These are phyloP conservation scores for Heteromormyrus szaboi DNA, from an alignment of 2,797 vertebrate species.

Conservation along the genomic window DNA sequence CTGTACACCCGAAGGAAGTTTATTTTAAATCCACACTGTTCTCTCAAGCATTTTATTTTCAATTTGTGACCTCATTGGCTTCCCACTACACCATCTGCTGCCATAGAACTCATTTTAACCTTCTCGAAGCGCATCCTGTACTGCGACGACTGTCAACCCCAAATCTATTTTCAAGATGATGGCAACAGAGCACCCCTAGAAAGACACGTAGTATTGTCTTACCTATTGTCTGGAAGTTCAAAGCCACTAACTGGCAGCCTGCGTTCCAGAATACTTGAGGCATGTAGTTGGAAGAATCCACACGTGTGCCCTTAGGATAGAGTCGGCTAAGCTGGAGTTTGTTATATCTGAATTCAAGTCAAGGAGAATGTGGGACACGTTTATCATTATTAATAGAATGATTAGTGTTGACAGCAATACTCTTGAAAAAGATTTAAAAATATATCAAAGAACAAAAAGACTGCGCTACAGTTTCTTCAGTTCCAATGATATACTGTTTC, in stretches of 20 bases:
- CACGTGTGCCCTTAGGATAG: constrained; percentile 80
- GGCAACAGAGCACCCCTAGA: not conserved
- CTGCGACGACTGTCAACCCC: not conserved
- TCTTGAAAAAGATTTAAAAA: not conserved
- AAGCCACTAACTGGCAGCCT: constrained; percentile 80
- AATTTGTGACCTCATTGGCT: not conserved
- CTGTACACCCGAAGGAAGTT: not conserved
- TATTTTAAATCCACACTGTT: not conserved
- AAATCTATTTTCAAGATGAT: not conserved
- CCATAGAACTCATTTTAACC: not conserved
- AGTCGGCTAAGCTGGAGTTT: constrained; percentile 82
- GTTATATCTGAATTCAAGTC: constrained; percentile 71
- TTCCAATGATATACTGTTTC: not conserved
- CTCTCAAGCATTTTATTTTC: not conserved
- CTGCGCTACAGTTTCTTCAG: not conserved
- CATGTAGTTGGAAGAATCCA: constrained; percentile 87
- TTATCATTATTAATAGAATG: not conserved
- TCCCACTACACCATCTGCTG: not conserved
- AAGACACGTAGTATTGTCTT: constrained; percentile 30
- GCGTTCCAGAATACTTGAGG: constrained; percentile 86
- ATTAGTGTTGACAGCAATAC: not conserved
- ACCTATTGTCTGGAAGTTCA: constrained; percentile 88
- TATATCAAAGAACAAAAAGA: not conserved
- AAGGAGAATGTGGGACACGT: constrained; percentile 45
- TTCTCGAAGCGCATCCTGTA: not conserved